Base-by-base conservation (phyloP, 2,113 vertebrate genomes). In the Oriolus oriolus region DNA sequence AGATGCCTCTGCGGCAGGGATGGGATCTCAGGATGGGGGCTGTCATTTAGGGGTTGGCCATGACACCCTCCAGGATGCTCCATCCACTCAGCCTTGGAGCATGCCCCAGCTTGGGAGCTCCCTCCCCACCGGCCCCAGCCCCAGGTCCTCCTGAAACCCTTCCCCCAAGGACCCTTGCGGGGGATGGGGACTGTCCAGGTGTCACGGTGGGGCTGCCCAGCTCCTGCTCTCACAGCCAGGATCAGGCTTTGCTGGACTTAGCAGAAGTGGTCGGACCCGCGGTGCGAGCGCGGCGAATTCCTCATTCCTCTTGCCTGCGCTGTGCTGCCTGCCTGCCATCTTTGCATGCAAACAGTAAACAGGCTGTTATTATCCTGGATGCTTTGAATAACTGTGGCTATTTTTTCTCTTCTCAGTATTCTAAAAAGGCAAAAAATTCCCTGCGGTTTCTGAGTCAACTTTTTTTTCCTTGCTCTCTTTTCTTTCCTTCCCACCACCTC, bases 331-430 rank as follows among this genome's bases (percentile, higher is more conserved):
- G 97, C 96, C 95, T 97, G 97, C 93, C 89, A 97, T 97, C 82
- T 89, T 84, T 92, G 90, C 95, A 84, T 95, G 94, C 97, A 96
- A 97, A 97, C 93, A 98, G 95, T 95, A 95, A 97, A 97, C 96
- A 97, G 96, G 52, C 95, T 97, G 96, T 97, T 97, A 97, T 96
- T 97, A 97, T 97, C 97, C 93, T 41, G 73, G 95, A 98, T 98
- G 96, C 96, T 97, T 98, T 30, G 95, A 97, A 98, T 98, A 97
- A 95, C 94, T 96, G 96, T 9, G 77, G 94, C 93, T 97, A 95
- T 97, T 97, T 98, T 97, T 96, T 86, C 96, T 97, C 96, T 97
- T 97, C 97, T 89, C 97, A 97, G 97, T 96, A 98, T 98, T 98
- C 93, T 95, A 89, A 97, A 98, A 97, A 97, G 97, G 94, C 97